Evolutionary conservation across 1,140 invertebrate genomes (phyloP).

Genomic region (Oedothorax gibbosus): DNA sequence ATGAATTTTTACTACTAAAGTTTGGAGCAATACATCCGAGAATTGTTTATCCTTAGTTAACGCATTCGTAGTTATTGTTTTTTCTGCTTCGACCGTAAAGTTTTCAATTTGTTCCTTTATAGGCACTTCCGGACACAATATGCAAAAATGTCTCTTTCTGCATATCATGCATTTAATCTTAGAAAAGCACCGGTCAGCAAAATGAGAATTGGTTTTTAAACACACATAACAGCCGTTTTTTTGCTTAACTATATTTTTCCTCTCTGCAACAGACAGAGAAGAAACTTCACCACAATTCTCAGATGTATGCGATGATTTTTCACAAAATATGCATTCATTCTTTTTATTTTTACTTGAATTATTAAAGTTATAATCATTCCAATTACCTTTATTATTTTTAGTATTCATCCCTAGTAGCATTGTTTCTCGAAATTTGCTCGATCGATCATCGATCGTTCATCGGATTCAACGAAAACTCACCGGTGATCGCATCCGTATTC

Average conservation of each 20-base stretch:
- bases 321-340: conserved; percentile 28
- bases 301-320: conserved; percentile 6
- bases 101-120: background rate
- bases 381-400: conserved; percentile 1
- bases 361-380: background rate
- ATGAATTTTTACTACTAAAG: conserved; percentile 20
- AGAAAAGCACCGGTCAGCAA: conserved; percentile 6
- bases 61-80: conserved; percentile 16
- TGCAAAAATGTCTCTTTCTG: conserved; percentile 20
- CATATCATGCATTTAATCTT: conserved; percentile 11
- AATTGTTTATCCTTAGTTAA: conserved; percentile 24
- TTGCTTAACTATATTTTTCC: conserved; percentile 39
- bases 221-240: conserved; percentile 33
- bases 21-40: conserved; percentile 42
- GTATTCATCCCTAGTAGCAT: no score
- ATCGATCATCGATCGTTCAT: no score
- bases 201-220: background rate
- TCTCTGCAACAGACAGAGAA: conserved; percentile 6
- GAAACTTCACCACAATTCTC: conserved; percentile 16
- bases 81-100: background rate
- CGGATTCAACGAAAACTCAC: no score
- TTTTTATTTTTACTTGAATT: background rate
- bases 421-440: no score
- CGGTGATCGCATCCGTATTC: no score
- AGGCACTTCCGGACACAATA: conserved; percentile 24